Conservation (phyloP, 2,888 invertebrate genomes). For the Dysmachus trigonus region DNA sequence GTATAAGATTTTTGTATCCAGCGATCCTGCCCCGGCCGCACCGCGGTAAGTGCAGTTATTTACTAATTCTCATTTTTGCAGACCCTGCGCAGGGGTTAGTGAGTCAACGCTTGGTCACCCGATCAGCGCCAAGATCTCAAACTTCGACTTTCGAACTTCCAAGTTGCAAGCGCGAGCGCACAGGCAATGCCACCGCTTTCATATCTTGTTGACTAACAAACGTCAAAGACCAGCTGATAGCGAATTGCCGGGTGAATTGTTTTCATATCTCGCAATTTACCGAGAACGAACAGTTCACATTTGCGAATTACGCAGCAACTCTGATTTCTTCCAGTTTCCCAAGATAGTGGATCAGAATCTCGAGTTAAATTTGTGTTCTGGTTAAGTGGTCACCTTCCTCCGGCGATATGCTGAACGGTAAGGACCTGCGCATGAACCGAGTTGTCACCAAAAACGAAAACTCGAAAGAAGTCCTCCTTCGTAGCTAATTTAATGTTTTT, state of each 20-base stretch:
- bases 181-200: neutral
- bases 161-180: neutral
- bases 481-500: constrained; percentile 11
- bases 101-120: neutral
- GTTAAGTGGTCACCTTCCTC: neutral
- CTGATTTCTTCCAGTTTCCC: neutral
- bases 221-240: neutral
- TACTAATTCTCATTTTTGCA: no score
- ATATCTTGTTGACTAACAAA: neutral
- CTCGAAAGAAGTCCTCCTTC: neutral
- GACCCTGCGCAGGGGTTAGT: no score
- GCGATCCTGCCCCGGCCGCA: no score
- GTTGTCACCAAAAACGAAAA: constrained; percentile 5
- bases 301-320: neutral
- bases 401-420: constrained; percentile 43
- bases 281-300: neutral
- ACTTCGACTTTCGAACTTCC: neutral
- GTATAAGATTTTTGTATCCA: no score
- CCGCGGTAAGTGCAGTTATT: no score
- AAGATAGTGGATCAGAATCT: neutral
- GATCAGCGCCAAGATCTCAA: neutral
- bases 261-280: neutral
- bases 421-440: constrained; percentile 42
- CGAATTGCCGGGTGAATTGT: neutral
- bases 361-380: neutral